A percentile compares a stretch with the other conserved stretches of the same genome.
Evolutionary conservation across 2,113 vertebrate species (phyloP).

Genomic region (Lucifuga dentata): DNA sequence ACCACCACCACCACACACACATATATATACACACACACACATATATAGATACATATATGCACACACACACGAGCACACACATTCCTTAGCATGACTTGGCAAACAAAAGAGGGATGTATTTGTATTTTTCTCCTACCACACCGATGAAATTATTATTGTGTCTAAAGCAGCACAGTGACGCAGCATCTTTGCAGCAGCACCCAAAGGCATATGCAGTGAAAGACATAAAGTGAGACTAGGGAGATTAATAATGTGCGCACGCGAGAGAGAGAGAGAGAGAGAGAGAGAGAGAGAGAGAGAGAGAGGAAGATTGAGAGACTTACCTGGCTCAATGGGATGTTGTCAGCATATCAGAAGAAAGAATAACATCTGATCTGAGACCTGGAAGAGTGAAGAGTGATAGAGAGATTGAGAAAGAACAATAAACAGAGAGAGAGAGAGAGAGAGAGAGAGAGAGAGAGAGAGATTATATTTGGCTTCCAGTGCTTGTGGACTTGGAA

Average conservation of each 20-base stretch:
- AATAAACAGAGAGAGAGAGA: constrained; percentile 19
- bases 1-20: neutral
- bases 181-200: constrained; percentile 77
- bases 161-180: constrained; percentile 68
- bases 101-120: too few relatives aligned
- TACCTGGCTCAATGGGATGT: constrained; percentile 65
- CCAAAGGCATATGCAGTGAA: constrained; percentile 44
- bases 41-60: constrained; percentile 20
- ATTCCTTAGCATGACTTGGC: too few relatives aligned
- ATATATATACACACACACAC: neutral
- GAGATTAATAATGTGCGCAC: constrained; percentile 34
- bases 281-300: neutral
- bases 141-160: constrained; percentile 19
- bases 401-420: constrained; percentile 1
- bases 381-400: constrained; percentile 52
- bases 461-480: constrained; percentile 60
- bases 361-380: constrained; percentile 66
- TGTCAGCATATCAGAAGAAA: constrained; percentile 54
- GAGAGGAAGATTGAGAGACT: constrained; percentile 27
- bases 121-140: constrained; percentile 1
- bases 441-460: constrained; percentile 13
- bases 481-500: constrained; percentile 49
- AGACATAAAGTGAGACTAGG: constrained; percentile 1
- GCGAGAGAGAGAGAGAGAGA: constrained; percentile 11
- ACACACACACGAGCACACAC: constrained; percentile 10